A percentile compares a stretch with the other conserved stretches of the same genome.
Evolutionary conservation across 2,888 invertebrate species (phyloP).

Genomic region (Xestia ashworthii): DNA sequence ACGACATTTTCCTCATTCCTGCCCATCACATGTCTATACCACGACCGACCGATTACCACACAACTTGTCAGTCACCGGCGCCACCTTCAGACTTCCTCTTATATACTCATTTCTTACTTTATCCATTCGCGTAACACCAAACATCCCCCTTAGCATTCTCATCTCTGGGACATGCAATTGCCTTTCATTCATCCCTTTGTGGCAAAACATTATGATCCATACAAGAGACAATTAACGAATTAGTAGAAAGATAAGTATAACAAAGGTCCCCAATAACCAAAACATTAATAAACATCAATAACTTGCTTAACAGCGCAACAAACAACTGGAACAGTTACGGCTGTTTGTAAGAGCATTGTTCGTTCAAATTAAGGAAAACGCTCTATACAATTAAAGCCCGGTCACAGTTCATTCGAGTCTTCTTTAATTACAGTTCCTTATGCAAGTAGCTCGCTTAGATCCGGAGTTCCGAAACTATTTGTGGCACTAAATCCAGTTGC

Average conservation of each 20-base stretch:
- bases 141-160: no score
- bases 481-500: slow-evolving; percentile 84
- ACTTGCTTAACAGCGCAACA: slow-evolving; percentile 36
- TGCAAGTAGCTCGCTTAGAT: slow-evolving; percentile 73
- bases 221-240: neutral
- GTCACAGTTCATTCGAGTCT: slow-evolving; percentile 79
- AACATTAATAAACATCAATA: slow-evolving; percentile 27
- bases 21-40: no score
- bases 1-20: no score
- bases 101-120: no score
- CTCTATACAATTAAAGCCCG: slow-evolving; percentile 70
- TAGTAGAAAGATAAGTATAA: neutral
- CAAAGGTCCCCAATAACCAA: neutral
- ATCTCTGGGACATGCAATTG: no score
- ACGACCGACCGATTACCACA: no score
- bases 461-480: slow-evolving; percentile 85
- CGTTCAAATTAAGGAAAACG: slow-evolving; percentile 67
- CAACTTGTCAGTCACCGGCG: no score
- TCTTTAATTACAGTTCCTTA: slow-evolving; percentile 85
- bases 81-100: no score
- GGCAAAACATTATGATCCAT: neutral
- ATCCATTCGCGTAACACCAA: no score
- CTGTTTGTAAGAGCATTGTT: slow-evolving; percentile 53
- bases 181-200: no score
- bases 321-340: slow-evolving; percentile 44